phyloP scores from a whole-genome alignment of 2,113 vertebrate genomes.

The Prunella fulvescens region DNA sequence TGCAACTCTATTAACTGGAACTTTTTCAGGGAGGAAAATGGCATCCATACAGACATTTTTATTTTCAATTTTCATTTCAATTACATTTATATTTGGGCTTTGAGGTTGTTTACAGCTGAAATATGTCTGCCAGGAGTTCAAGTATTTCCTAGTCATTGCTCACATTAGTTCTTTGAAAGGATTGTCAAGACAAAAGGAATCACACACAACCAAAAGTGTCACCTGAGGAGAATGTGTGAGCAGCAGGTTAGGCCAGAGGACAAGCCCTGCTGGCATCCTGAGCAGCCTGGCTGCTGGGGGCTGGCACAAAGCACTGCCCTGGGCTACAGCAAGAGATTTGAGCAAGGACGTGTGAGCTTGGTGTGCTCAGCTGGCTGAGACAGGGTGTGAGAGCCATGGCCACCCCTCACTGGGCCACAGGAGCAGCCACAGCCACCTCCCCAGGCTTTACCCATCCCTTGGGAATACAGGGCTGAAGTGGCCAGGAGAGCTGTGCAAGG shows the following conservation, averaged over 20 bases:
- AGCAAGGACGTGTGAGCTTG: fast-evolving
- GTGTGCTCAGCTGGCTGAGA: background rate
- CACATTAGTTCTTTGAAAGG: background rate
- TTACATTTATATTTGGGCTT: background rate
- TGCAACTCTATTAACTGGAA: background rate
- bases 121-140: background rate
- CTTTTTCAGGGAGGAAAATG: background rate
- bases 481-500: background rate
- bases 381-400: fast-evolving
- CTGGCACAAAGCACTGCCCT: background rate
- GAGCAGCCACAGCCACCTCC: background rate
- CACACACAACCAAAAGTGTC: background rate
- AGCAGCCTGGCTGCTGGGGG: background rate
- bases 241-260: background rate
- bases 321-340: background rate
- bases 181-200: background rate
- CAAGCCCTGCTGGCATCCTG: background rate
- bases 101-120: background rate
- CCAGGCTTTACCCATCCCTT: fast-evolving
- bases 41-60: background rate
- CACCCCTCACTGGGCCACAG: fast-evolving
- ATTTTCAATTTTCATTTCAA: background rate
- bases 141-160: background rate
- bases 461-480: fast-evolving
- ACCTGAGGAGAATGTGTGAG: background rate